Conservation (phyloP, 2,888 invertebrate genomes). For the Campopleginae sp. region DNA sequence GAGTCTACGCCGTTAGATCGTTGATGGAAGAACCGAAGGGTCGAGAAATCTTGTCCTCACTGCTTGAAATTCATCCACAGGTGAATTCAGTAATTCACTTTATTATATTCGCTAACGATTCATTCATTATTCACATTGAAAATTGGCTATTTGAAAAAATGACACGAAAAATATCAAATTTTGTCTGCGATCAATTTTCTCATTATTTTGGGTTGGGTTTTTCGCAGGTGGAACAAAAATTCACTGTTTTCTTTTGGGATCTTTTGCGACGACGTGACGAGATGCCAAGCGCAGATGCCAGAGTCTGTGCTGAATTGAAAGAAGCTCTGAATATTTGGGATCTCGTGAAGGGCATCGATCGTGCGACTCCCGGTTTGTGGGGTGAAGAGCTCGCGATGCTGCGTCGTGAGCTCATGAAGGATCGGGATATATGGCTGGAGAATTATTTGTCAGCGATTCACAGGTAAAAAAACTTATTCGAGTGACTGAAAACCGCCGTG, state of each 20-base stretch:
- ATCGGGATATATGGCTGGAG: constrained; percentile 82
- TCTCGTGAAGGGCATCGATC: constrained; percentile 80
- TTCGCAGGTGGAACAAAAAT: constrained; percentile 83
- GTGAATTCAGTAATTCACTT: constrained; percentile 70
- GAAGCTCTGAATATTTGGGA: constrained; percentile 84
- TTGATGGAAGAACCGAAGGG: constrained; percentile 84
- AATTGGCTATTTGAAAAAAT: neutral
- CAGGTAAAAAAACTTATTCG: constrained; percentile 69
- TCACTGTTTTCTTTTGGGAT: constrained; percentile 84
- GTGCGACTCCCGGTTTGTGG: constrained; percentile 79
- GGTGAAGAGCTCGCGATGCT: constrained; percentile 81
- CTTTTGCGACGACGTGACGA: constrained; percentile 81
- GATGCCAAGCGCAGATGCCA: constrained; percentile 83
- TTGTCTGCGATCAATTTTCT: neutral
- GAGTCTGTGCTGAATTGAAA: constrained; percentile 83
- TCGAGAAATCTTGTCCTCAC: constrained; percentile 82
- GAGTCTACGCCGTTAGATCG: constrained; percentile 84
- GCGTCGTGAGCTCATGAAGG: constrained; percentile 79
- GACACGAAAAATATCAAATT: neutral
- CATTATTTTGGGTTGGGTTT: neutral
- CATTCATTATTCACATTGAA: no score
- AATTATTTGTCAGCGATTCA: constrained; percentile 80
- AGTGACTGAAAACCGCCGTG: neutral
- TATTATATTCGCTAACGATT: no score
- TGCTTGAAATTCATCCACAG: constrained; percentile 84